A percentile compares a stretch with the other conserved stretches of the same genome.
Evolutionary conservation across 2,888 invertebrate species (phyloP).

Genomic region (Drosophila hamatofila): DNA sequence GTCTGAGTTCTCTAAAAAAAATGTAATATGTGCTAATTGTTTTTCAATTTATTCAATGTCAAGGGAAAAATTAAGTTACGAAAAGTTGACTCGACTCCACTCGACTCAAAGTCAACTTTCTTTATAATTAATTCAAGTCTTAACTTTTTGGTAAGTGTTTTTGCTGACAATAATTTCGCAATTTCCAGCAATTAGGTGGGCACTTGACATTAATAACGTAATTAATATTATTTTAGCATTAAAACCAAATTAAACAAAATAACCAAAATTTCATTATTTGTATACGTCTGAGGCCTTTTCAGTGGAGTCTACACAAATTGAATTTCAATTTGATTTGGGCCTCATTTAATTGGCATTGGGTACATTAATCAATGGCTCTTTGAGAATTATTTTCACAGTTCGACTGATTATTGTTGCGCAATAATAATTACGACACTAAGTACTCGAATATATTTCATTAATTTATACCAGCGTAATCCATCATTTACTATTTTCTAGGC

Average conservation of each 20-base stretch:
- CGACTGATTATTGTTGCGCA: conserved; percentile 29
- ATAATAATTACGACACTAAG: conserved; percentile 43
- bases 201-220: conserved; percentile 30
- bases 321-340: conserved; percentile 22
- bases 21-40: conserved; percentile 60
- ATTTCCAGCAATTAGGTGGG: conserved; percentile 5
- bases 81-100: conserved; percentile 32
- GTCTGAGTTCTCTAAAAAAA: conserved; percentile 34
- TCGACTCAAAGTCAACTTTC: conserved; percentile 47
- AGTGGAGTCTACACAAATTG: conserved; percentile 18
- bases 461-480: no score
- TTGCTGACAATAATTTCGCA: conserved; percentile 29
- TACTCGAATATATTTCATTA: conserved; percentile 40
- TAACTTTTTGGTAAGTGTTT: conserved; percentile 25
- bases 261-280: conserved; percentile 33
- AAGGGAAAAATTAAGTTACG: conserved; percentile 55
- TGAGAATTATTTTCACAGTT: conserved; percentile 27
- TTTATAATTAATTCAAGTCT: conserved; percentile 26
- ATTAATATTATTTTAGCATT: conserved; percentile 41
- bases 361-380: conserved; percentile 65
- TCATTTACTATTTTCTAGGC: no score
- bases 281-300: conserved; percentile 17
- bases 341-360: conserved; percentile 56
- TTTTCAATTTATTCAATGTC: conserved; percentile 56
- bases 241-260: no score